These are phyloP conservation scores for Aphyosemion australe DNA, from an alignment of 2,113 vertebrate genomes.

Conservation along the genomic window DNA sequence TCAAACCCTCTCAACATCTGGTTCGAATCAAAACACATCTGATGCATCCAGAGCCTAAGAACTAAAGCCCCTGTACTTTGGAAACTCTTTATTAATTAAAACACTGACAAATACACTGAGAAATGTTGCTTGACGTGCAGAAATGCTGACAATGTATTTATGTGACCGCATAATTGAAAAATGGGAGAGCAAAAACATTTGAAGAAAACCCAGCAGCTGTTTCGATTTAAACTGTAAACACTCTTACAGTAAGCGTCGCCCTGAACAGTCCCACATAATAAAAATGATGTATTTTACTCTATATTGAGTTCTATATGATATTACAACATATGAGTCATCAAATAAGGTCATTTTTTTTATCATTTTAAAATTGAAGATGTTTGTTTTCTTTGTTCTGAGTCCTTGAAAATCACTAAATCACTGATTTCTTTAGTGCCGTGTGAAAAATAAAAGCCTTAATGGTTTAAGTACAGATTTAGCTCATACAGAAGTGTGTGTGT, in stretches of 20 bases:
- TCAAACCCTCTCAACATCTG: conserved; percentile 60
- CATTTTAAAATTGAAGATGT: neutral
- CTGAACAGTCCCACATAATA: conserved; percentile 7
- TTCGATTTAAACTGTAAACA: conserved; percentile 40
- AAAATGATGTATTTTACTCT: conserved; percentile 28
- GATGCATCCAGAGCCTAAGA: conserved; percentile 51
- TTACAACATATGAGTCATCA: too few relatives aligned
- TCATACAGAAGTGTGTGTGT: neutral
- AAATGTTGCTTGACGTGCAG: conserved; percentile 38
- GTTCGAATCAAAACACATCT: conserved; percentile 54
- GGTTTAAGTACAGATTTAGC: too few relatives aligned
- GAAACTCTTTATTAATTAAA: conserved; percentile 47
- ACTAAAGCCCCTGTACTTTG: conserved; percentile 42
- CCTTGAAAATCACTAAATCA: neutral
- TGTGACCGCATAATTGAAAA: conserved; percentile 22
- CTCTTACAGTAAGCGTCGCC: conserved; percentile 18
- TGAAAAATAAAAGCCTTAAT: neutral
- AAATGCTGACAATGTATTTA: conserved; percentile 50
- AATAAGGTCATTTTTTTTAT: neutral
- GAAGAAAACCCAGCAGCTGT: conserved; percentile 27
- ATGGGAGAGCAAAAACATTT: neutral
- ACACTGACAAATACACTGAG: conserved; percentile 31
- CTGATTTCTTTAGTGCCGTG: neutral
- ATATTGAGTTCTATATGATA: neutral
- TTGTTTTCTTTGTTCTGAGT: neutral